Percentiles rank a stretch among this genome's conserved stretches.
phyloP scores from a whole-genome alignment of 2,113 vertebrate genomes.

The Hystrix brachyura region DNA sequence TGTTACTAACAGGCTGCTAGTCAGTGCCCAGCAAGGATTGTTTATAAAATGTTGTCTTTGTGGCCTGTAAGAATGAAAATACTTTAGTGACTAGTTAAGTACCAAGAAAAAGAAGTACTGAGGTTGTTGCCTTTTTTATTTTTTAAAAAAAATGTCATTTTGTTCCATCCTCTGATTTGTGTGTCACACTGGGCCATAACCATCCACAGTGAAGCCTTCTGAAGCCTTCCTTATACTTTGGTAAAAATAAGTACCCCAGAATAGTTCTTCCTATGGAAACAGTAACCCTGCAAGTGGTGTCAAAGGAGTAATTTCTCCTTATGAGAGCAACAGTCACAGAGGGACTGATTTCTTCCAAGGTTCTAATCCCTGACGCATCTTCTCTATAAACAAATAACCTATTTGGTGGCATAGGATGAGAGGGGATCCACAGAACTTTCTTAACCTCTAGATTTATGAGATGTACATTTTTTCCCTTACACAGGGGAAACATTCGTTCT shows the following conservation, averaged over 20 bases:
- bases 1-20: neutral
- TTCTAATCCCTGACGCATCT: neutral
- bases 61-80: constrained; percentile 37
- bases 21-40: neutral
- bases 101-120: neutral
- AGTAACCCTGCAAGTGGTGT: constrained; percentile 19
- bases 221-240: constrained; percentile 3
- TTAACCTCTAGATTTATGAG: neutral
- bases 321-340: neutral
- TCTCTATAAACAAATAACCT: constrained; percentile 45
- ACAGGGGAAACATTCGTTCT: neutral
- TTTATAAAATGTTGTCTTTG: constrained; percentile 8
- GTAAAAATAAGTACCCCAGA: constrained; percentile 36
- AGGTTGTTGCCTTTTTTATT: neutral
- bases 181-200: neutral
- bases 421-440: neutral
- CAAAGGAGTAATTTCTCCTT: neutral
- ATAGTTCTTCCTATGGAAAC: constrained; percentile 25
- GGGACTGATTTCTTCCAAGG: neutral
- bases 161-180: neutral
- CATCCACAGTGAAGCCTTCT: neutral
- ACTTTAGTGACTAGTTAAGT: constrained; percentile 24
- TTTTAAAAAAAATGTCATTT: neutral
- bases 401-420: neutral
- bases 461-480: neutral